Evolutionary conservation across 2,888 invertebrate genomes (phyloP).

Genomic region (Leucophenga montana): DNA sequence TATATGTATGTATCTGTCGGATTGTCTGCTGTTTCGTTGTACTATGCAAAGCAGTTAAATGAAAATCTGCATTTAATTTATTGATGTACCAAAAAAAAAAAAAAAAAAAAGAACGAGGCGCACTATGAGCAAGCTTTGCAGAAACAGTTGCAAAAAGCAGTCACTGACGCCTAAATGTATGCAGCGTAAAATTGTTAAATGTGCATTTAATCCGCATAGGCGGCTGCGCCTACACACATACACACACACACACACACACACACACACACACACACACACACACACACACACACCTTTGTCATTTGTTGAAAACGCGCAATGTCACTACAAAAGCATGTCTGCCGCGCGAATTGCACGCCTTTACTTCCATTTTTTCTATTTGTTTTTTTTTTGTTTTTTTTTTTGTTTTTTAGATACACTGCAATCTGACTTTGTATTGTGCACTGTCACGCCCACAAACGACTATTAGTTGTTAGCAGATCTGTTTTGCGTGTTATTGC

Average conservation of each 20-base stretch:
- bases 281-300: conserved; percentile 4
- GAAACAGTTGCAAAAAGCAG: neutral
- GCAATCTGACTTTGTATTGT: no score
- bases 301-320: neutral
- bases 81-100: conserved; percentile 55
- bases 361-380: neutral
- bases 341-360: neutral
- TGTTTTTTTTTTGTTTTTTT: no score
- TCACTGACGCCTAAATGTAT: conserved; percentile 55
- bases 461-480: conserved; percentile 25
- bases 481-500: conserved; percentile 23
- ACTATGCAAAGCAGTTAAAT: conserved; percentile 47
- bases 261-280: conserved; percentile 11
- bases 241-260: neutral
- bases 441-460: neutral
- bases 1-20: conserved; percentile 30
- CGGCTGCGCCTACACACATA: neutral
- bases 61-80: conserved; percentile 66
- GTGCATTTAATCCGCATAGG: conserved; percentile 61
- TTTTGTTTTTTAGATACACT: no score
- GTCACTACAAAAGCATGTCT: neutral
- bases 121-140: conserved; percentile 19
- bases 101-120: no score
- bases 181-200: conserved; percentile 64
- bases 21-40: conserved; percentile 16